A percentile compares a stretch with the other conserved stretches of the same genome.
These are phyloP conservation scores for Drosophila pectinifera DNA, from an alignment of 1,140 invertebrate species.

Conservation along the genomic window DNA sequence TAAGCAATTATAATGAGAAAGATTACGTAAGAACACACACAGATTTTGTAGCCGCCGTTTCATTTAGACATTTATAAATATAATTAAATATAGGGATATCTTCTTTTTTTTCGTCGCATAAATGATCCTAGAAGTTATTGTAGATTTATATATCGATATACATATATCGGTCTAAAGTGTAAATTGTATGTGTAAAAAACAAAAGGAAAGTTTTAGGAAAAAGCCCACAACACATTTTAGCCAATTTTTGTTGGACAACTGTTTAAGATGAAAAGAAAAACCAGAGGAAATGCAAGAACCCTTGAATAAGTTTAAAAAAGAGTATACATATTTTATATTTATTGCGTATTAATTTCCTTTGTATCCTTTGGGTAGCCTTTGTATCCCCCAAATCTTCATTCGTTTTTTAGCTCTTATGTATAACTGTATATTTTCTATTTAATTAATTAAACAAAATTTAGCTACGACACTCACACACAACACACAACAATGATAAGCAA, in stretches of 20 bases:
- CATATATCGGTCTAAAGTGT: conserved; percentile 18
- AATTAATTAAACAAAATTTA: conserved; percentile 4
- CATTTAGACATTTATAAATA: conserved; percentile 18
- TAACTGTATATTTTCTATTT: conserved; percentile 13
- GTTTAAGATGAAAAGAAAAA: conserved; percentile 2
- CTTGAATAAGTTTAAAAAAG: neutral
- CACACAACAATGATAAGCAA: conserved; percentile 19
- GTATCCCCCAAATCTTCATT: neutral
- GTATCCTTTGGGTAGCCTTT: conserved; percentile 13
- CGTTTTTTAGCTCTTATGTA: conserved; percentile 5
- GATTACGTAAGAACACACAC: neutral
- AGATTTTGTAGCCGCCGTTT: conserved; percentile 30
- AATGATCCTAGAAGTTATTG: conserved; percentile 7
- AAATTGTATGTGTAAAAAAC: conserved; percentile 30
- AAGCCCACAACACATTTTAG: conserved; percentile 33
- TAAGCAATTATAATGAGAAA: conserved; percentile 1
- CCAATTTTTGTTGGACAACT: conserved; percentile 44
- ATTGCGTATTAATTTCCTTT: conserved; percentile 36
- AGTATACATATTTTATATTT: conserved; percentile 25
- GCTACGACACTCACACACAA: conserved; percentile 1
- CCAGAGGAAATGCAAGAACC: conserved; percentile 6
- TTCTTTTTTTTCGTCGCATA: conserved; percentile 5
- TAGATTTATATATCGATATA: neutral
- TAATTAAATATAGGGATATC: neutral
- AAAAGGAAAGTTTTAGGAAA: conserved; percentile 18